Base-by-base conservation (phyloP, 1,140 invertebrate genomes). In the Drosophila erecta region DNA sequence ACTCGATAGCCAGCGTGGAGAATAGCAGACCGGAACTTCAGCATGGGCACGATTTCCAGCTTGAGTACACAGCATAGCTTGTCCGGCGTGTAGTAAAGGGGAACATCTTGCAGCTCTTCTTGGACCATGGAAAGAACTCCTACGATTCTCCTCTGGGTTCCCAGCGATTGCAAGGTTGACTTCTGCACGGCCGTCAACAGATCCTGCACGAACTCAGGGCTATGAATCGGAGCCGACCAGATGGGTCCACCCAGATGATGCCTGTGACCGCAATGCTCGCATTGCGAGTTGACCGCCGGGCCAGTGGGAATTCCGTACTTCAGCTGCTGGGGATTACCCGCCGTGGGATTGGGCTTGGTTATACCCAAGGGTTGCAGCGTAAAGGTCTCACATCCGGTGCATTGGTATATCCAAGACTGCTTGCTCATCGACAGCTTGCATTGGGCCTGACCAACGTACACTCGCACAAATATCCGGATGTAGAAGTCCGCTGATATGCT, bases 401-500 rank as follows among this genome's bases (percentile, higher is more conserved):
- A 99, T 78, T 97, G 95, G 92, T 97, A 98, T 1, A 98, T 94
- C 94, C 96, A 95, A 5, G 97, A 96, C 49, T 97, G 93, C 92
- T 98, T 98, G 75, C 95, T 96, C 24, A 95, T 95, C 60, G 96
- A 95, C 80, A 95, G 93, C 93, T 99, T 99, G 71, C 97, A 98
- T 77, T 96, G 95, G 12, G 94, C 92, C 70, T 96, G 96, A 49
- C 98, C 95, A 0, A 95, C 95, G 55, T 94, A 95, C 3, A 99
- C 93, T 85, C 95, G 94, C 1, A 99, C 97, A 94, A 99, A 99
- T 6, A 99, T 95, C 73, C 99, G 93, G 24, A 99, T 95, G 92
- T 99, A 99, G 93, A 99, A 99, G 93, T 99, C 99, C 4, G 96
- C 97, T 60, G 98, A 99, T 50, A 99, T 91, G 22, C 97, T 98